phyloP scores from a whole-genome alignment of 2,797 vertebrate genomes.

The Buceros bicornis region DNA sequence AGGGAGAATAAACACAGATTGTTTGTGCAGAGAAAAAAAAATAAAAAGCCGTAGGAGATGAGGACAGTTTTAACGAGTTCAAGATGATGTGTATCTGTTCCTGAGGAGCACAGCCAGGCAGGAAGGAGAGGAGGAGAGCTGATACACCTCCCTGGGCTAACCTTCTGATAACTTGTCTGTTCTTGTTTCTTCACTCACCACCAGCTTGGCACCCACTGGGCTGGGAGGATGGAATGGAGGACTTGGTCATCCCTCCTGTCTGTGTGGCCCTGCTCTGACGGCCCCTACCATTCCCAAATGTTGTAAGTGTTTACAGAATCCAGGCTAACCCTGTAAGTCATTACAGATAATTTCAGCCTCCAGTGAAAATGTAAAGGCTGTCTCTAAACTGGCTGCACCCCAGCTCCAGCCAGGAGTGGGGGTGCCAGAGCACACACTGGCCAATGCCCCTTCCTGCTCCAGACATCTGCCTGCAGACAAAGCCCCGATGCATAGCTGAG shows the following conservation, averaged over 20 bases:
- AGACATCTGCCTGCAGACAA: not conserved
- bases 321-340: not conserved
- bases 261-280: rapidly evolving
- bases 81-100: not conserved
- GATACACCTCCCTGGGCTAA: rapidly evolving
- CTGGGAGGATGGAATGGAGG: not conserved
- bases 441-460: rapidly evolving
- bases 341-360: not conserved
- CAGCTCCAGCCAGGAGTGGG: not conserved
- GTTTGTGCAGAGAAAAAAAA: not conserved
- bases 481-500: not conserved
- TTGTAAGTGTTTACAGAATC: not conserved
- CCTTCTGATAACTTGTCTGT: not conserved
- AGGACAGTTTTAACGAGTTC: not conserved
- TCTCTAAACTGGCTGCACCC: rapidly evolving
- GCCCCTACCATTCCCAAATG: not conserved
- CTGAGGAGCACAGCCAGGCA: not conserved
- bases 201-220: not conserved
- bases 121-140: not conserved
- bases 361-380: not conserved
- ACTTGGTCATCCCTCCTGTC: not conserved
- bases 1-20: not conserved
- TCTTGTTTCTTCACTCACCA: not conserved
- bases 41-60: rapidly evolving
- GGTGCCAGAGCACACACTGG: rapidly evolving